Base-by-base conservation (phyloP, 2,113 vertebrate species). In the Arvicanthis niloticus region DNA sequence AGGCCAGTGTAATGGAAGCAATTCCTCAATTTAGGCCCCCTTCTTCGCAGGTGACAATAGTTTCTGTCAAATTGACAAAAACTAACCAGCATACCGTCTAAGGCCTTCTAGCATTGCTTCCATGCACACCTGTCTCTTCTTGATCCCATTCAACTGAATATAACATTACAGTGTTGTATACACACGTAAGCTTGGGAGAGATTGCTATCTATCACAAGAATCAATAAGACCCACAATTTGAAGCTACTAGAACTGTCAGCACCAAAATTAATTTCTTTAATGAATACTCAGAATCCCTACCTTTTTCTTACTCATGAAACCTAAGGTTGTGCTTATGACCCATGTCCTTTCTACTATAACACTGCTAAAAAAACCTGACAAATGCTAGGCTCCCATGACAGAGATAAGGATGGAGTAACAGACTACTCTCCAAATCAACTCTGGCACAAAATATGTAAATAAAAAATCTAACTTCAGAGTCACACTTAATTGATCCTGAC, bases 371-470 rank as follows among this genome's bases (percentile, higher is more conserved):
- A 93, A 93, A 51, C 84, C 92, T 60, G 34, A 65, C 89, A 84
- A 93, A 67, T 24, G 51, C 65, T 67, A 67, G 51, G 48, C 89
- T 87, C 70, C 68, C n/a, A 29, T 77, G 19, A 40, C 31, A 84
- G 87, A 94, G 91, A 91, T 21, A 75, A 93, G 89, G 68, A 89
- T 87, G 84, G 89, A 72, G 93, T 80, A 87, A 96, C 34, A 93
- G 92, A 45, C 89, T 42, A 76, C 87, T 95, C 94, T 86, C 91
- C 70, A 95, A 45, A 94, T 84, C 81, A 70, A 82, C 42, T 78
- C 17, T 72, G 96, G 68, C 94, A 24, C 34, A 11, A 10, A 48
- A 76, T 81, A 31, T 34, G n/a, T 87, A 93, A 86, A 78, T 73
- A n/a, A n/a, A 91, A 85, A 91, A 77, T 78, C 60, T 45, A 93